Evolutionary conservation across 2,888 invertebrate genomes (phyloP).

Genomic region (Drosophila nigricruria): DNA sequence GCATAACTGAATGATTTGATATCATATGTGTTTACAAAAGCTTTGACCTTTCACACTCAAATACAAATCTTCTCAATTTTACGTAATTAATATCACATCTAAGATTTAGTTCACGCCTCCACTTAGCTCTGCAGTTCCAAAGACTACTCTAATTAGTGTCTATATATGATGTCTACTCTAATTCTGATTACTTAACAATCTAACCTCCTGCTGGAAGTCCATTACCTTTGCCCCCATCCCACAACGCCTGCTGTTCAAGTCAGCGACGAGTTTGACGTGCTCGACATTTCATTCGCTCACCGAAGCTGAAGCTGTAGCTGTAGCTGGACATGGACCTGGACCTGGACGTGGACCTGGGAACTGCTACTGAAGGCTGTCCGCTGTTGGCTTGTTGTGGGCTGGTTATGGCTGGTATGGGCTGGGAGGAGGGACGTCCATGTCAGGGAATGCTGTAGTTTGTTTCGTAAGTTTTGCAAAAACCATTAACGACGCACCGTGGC

Average conservation of each 20-base stretch:
- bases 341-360: conserved; percentile 20
- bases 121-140: neutral
- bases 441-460: conserved; percentile 69
- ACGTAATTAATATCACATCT: neutral
- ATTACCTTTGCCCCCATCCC: conserved; percentile 5
- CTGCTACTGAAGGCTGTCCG: conserved; percentile 16
- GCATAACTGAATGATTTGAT: too few relatives aligned
- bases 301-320: conserved; percentile 30
- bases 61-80: too few relatives aligned
- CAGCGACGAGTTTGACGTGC: conserved; percentile 63
- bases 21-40: too few relatives aligned
- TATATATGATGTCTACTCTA: neutral
- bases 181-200: conserved; percentile 11
- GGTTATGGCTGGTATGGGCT: neutral
- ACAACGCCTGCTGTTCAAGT: conserved; percentile 9
- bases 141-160: neutral
- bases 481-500: conserved; percentile 75
- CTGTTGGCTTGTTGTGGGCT: conserved; percentile 1
- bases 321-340: conserved; percentile 26
- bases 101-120: neutral
- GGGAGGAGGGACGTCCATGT: conserved; percentile 34
- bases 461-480: conserved; percentile 74
- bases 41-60: too few relatives aligned
- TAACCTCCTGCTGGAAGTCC: conserved; percentile 32
- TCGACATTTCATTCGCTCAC: conserved; percentile 20